Conservation (phyloP, 1,140 invertebrate species). For the Radopholus similis region DNA sequence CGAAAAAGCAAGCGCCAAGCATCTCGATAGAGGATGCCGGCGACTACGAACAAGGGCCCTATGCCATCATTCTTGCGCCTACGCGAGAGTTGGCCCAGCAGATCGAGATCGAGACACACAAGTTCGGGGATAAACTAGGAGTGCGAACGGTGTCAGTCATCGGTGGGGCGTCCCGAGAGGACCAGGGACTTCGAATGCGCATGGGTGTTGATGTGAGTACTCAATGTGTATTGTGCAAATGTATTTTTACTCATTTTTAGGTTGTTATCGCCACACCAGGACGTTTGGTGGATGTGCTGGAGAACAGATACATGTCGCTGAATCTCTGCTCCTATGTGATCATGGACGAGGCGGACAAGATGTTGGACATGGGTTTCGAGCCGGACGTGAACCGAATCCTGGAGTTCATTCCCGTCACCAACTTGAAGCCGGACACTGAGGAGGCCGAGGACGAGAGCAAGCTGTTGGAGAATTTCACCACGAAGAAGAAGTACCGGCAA, state of each 20-base stretch:
- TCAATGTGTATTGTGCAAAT: background rate
- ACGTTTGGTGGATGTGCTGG: slow-evolving; percentile 95
- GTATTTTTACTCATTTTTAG: slow-evolving; percentile 61
- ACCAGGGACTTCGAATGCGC: slow-evolving; percentile 91
- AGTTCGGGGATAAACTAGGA: slow-evolving; percentile 88
- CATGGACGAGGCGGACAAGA: slow-evolving; percentile 81
- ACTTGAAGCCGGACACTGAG: slow-evolving; percentile 95
- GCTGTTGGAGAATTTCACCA: slow-evolving; percentile 80
- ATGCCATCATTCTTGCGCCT: slow-evolving; percentile 96
- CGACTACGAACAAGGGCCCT: slow-evolving; percentile 80
- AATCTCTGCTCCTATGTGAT: slow-evolving; percentile 79
- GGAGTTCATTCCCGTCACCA: slow-evolving; percentile 95
- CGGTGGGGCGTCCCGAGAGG: slow-evolving; percentile 91
- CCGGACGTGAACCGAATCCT: slow-evolving; percentile 95
- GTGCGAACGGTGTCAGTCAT: slow-evolving; percentile 96
- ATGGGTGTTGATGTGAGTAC: slow-evolving; percentile 82
- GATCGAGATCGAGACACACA: slow-evolving; percentile 97
- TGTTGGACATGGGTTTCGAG: slow-evolving; percentile 99
- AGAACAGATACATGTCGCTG: slow-evolving; percentile 93
- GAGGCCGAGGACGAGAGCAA: slow-evolving; percentile 91
- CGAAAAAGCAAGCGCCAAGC: slow-evolving; percentile 72
- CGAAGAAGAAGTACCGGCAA: slow-evolving; percentile 92
- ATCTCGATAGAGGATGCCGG: slow-evolving; percentile 62
- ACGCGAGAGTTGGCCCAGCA: slow-evolving; percentile 98
- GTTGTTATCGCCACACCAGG: slow-evolving; percentile 99